phyloP scores from a whole-genome alignment of 2,113 vertebrate species.

The Peromyscus leucopus region DNA sequence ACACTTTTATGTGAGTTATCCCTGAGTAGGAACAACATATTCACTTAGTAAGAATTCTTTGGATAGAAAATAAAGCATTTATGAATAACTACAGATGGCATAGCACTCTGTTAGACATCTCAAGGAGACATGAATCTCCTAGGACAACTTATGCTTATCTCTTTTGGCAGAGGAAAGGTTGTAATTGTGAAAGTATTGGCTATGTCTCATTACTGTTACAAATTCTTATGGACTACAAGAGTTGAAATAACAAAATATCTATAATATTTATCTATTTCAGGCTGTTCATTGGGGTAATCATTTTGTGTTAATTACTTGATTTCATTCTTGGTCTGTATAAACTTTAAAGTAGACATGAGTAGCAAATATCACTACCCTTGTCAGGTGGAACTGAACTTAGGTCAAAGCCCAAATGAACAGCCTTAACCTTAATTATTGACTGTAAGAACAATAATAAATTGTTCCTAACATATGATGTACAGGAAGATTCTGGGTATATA shows the following conservation, averaged over 20 bases:
- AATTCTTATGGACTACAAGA: background rate
- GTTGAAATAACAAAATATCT: background rate
- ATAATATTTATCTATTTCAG: background rate
- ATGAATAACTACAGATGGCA: background rate
- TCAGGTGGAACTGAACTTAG: background rate
- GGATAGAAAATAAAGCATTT: conserved; percentile 31
- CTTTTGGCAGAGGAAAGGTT: background rate
- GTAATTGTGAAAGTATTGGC: background rate
- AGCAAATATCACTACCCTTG: background rate
- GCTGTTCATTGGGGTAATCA: background rate
- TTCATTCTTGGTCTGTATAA: background rate
- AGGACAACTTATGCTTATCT: background rate
- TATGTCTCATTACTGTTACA: background rate
- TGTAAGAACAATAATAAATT: background rate
- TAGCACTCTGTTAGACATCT: background rate
- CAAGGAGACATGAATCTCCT: background rate
- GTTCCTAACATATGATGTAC: background rate
- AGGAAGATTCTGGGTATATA: background rate
- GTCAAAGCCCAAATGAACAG: background rate
- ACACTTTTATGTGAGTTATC: background rate
- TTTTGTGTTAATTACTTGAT: conserved; percentile 21
- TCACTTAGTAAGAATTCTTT: background rate
- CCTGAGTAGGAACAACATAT: background rate
- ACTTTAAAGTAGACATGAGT: background rate
- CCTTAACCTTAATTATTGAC: background rate